A percentile compares a stretch with the other conserved stretches of the same genome.
Evolutionary conservation across 2,797 vertebrate genomes (phyloP).

Genomic region (Rhinophrynus dorsalis): DNA sequence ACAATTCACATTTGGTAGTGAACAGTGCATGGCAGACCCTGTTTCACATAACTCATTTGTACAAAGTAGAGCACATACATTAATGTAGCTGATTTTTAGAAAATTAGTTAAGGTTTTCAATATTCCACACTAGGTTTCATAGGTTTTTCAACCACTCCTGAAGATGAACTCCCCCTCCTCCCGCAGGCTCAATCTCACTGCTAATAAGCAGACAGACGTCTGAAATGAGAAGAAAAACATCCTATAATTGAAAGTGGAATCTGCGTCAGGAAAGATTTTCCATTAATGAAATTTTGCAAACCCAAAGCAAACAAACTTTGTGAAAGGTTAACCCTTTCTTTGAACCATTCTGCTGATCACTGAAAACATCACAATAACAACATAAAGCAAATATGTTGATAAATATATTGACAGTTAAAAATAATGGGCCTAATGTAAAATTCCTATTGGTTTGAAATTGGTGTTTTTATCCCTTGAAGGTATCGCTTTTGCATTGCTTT

Average conservation of each 20-base stretch:
- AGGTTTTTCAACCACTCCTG: constrained; percentile 5
- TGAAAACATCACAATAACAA: background rate
- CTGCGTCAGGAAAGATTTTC: constrained; percentile 26
- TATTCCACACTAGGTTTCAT: background rate
- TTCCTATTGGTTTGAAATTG: no score
- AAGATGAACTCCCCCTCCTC: constrained; percentile 1
- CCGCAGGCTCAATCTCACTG: constrained; percentile 17
- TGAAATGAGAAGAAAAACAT: constrained; percentile 1
- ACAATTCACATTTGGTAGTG: background rate
- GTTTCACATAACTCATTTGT: background rate
- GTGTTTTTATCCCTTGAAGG: no score
- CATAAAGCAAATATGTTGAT: no score
- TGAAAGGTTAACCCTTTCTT: constrained; percentile 11
- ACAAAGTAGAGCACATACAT: background rate
- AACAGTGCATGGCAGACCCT: background rate
- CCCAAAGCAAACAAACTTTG: constrained; percentile 5
- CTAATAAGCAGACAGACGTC: constrained; percentile 16
- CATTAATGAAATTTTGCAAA: constrained; percentile 30
- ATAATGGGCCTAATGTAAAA: no score
- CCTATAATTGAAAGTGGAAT: constrained; percentile 35
- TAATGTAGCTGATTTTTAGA: constrained; percentile 1
- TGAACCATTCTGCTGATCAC: background rate
- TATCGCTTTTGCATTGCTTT: no score
- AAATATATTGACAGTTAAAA: no score
- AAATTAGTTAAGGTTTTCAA: background rate